A percentile compares a stretch with the other conserved stretches of the same genome.
Conservation (phyloP, 2,888 invertebrate species). For the Lissocephala sabroskyi region DNA sequence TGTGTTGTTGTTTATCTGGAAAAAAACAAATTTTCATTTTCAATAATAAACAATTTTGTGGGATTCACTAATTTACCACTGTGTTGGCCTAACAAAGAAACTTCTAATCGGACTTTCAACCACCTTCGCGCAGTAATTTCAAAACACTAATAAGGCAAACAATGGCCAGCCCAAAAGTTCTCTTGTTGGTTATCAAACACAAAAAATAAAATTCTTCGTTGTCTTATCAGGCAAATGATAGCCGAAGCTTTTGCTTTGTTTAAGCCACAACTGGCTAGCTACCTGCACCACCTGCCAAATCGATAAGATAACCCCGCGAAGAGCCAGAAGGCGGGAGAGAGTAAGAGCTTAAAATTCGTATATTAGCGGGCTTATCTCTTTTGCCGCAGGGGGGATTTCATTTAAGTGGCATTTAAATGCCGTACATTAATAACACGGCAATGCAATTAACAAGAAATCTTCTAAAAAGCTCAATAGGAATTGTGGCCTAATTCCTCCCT, state of each 20-base stretch:
- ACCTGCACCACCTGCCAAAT: slow-evolving; percentile 18
- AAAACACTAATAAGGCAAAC: slow-evolving; percentile 29
- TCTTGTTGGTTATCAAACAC: slow-evolving; percentile 39
- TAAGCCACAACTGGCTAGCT: slow-evolving; percentile 49
- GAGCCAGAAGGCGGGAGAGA: no score
- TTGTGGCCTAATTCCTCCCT: no score
- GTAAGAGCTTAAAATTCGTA: no score
- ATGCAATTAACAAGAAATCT: no score
- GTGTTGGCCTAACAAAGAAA: background rate
- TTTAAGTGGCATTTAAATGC: no score
- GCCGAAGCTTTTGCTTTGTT: slow-evolving; percentile 33
- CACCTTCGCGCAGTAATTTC: slow-evolving; percentile 23
- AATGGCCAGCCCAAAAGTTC: slow-evolving; percentile 5
- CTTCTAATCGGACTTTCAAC: background rate
- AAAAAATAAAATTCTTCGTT: slow-evolving; percentile 16
- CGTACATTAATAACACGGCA: no score
- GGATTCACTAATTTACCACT: background rate
- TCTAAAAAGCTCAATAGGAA: no score
- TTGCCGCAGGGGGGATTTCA: no score
- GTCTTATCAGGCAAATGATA: slow-evolving; percentile 48
- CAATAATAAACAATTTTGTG: no score
- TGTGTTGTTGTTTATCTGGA: no score
- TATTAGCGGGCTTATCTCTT: no score
- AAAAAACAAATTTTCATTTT: no score
- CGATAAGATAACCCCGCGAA: slow-evolving; percentile 43